Base-by-base conservation (phyloP, 2,888 invertebrate genomes). In the Tiphia femorata region DNA sequence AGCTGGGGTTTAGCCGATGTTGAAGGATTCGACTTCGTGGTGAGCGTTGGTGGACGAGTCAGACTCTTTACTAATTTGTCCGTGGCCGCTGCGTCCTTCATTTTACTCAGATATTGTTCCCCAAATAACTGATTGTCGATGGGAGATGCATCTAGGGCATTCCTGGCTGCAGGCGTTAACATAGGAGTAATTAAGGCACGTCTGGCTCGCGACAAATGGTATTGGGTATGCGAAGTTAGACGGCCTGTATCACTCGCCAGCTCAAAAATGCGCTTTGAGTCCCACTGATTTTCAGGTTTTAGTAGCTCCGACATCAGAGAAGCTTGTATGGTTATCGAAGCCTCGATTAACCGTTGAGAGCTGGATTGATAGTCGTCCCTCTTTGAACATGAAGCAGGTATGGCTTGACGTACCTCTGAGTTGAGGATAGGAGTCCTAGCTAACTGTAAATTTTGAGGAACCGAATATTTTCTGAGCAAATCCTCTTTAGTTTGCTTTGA, bases 271-370 rank as follows among this genome's bases (percentile, higher is more conserved):
- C 25, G 14, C 7, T 19, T 52, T 1, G 17, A 4, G 1, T 61
- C 56, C 60, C 56, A 56, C 16, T 49, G 37, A 3, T 42, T 44
- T 14, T 56, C 53, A 1, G 53, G 49, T 49, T 56, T 61, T 3
- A 61, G n/a, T 0, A 53, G 10, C n/a, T 47, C 53, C 1, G 42
- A 25, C 25, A 49, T 35, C 0, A 60, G n/a, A 7, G 25, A 4
- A 0, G 56, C 53, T 12, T 60, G 49, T n/a, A 49, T 49, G 7
- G 53, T 12, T 3, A 61, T 40, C 2, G 47, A 17, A 7, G 52
- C 20, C 7, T 46, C 35, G 0, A 61, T 2, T 10, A 53, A 16
- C 0, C 7, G 19, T 20, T 60, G 49, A 1, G 60, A 51, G 8
- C 3, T n/a, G 2, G 8, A 0, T 10, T 60, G 49, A 25, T 57